phyloP scores from a whole-genome alignment of 2,888 invertebrate species.

The Saturnia pavonia region DNA sequence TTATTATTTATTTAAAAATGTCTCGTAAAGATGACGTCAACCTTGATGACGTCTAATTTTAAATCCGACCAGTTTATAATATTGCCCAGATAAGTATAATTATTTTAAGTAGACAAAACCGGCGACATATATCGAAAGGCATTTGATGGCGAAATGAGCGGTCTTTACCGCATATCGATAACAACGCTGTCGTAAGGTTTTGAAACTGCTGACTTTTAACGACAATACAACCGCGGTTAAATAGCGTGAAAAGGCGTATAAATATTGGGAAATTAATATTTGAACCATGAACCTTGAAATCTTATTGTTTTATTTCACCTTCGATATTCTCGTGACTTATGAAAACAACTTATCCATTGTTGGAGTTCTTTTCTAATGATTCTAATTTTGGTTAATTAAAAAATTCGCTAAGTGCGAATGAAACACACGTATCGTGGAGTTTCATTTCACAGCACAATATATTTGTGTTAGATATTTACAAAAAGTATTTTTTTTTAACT shows the following conservation, averaged over 20 bases:
- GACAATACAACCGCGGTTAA: not conserved
- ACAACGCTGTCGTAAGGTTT: not conserved
- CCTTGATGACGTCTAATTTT: no score
- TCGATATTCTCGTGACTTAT: not conserved
- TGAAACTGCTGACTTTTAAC: not conserved
- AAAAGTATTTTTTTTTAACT: no score
- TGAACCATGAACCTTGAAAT: not conserved
- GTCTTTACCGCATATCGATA: not conserved
- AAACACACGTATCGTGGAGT: no score
- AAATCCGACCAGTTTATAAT: no score
- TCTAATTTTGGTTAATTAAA: not conserved
- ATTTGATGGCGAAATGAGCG: not conserved
- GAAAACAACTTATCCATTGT: no score
- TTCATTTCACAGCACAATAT: not conserved
- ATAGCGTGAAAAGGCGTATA: not conserved
- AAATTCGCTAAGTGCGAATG: not conserved
- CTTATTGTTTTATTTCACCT: not conserved
- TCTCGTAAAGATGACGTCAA: no score
- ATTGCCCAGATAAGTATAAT: no score
- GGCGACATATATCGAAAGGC: not conserved
- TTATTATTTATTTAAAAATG: no score
- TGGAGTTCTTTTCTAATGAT: not conserved
- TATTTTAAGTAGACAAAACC: no score
- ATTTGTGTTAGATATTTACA: not conserved
- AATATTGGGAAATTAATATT: not conserved